A percentile compares a stretch with the other conserved stretches of the same genome.
phyloP scores from a whole-genome alignment of 2,113 vertebrate species.

The Limanda limanda region DNA sequence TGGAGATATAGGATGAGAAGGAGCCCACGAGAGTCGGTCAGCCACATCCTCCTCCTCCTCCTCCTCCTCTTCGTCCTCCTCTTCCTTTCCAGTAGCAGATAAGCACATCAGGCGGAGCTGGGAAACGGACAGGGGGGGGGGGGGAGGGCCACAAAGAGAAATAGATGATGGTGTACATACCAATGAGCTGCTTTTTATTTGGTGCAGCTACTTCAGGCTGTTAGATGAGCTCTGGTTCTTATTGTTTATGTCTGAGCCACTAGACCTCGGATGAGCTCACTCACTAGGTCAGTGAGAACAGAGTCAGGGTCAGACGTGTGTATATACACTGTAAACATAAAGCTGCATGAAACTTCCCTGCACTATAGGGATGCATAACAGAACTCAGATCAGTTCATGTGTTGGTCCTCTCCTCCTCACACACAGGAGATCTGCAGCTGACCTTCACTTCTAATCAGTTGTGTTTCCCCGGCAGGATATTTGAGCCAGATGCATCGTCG shows the following conservation, averaged over 20 bases:
- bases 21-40: slow-evolving; percentile 50
- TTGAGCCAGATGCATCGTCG: slow-evolving; percentile 32
- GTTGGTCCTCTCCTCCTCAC: slow-evolving; percentile 11
- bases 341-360: neutral
- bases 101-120: slow-evolving; percentile 16
- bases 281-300: slow-evolving; percentile 11
- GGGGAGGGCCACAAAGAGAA: slow-evolving; percentile 17
- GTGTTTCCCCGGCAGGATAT: slow-evolving; percentile 36
- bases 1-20: slow-evolving; percentile 46
- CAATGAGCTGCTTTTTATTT: slow-evolving; percentile 39
- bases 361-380: neutral
- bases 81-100: slow-evolving; percentile 19
- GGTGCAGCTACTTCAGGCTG: neutral
- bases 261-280: slow-evolving; percentile 18
- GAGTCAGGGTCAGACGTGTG: neutral
- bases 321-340: neutral
- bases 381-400: neutral
- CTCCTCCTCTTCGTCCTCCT: slow-evolving; percentile 3
- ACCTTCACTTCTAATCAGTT: slow-evolving; percentile 62
- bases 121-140: slow-evolving; percentile 10
- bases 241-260: slow-evolving; percentile 32
- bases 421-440: slow-evolving; percentile 33
- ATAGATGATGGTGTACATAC: slow-evolving; percentile 25
- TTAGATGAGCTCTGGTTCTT: slow-evolving; percentile 14
- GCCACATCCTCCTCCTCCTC: slow-evolving; percentile 28